phyloP scores from a whole-genome alignment of 2,113 vertebrate genomes.

The Onychostruthus taczanowskii region DNA sequence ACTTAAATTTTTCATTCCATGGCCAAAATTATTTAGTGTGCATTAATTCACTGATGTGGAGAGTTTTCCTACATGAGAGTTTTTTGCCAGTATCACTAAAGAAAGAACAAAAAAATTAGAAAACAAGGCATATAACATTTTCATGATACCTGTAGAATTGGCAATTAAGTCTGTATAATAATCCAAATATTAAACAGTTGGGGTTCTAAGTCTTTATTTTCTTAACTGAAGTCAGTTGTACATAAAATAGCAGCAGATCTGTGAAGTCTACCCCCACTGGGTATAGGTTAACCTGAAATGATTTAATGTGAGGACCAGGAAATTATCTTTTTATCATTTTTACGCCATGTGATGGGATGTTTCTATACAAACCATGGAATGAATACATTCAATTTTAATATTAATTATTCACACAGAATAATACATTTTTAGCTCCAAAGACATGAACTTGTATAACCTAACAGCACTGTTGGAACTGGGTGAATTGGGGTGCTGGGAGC shows the following conservation, averaged over 20 bases:
- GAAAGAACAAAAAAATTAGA: background rate
- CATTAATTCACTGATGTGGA: background rate
- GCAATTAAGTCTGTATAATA: background rate
- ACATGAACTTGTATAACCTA: background rate
- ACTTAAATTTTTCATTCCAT: background rate
- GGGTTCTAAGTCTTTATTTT: background rate
- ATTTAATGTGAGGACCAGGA: background rate
- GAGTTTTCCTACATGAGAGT: background rate
- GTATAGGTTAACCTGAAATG: background rate
- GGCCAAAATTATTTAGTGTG: background rate
- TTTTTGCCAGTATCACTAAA: background rate
- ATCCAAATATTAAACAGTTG: background rate
- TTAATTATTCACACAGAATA: background rate
- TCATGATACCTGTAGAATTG: background rate
- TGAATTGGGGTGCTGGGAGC: background rate
- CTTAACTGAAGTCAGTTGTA: background rate
- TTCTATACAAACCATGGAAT: background rate
- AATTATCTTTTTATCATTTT: background rate
- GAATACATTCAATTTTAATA: background rate
- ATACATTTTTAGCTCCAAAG: background rate
- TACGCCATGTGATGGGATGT: background rate
- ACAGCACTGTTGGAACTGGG: background rate
- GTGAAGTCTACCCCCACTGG: background rate
- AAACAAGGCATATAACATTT: accelerated
- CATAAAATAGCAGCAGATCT: background rate